A percentile compares a stretch with the other conserved stretches of the same genome.
phyloP scores from a whole-genome alignment of 2,797 vertebrate genomes.

The Ptychadena robeensis region DNA sequence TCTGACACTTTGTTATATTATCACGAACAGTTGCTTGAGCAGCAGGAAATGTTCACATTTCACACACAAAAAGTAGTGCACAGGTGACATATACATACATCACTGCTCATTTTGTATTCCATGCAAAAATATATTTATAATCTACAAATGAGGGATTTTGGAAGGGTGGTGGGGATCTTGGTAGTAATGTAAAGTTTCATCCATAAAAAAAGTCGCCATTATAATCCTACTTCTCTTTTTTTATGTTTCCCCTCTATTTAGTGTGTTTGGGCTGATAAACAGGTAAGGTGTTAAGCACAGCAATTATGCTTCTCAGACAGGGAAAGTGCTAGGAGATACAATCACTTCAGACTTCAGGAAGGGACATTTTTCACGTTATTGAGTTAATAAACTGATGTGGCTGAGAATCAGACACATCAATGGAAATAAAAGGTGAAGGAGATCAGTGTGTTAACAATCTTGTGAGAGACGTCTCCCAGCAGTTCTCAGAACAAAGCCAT shows the following conservation, averaged over 20 bases:
- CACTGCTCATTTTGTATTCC: too few relatives aligned
- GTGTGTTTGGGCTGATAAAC: conserved; percentile 1
- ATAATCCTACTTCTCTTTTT: background rate
- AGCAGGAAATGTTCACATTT: too few relatives aligned
- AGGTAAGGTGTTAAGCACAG: background rate
- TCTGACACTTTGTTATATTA: too few relatives aligned
- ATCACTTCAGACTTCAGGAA: conserved; percentile 46
- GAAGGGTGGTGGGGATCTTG: too few relatives aligned
- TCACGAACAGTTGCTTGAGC: too few relatives aligned
- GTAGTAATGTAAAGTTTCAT: too few relatives aligned
- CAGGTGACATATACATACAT: too few relatives aligned
- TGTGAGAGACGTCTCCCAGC: conserved; percentile 48
- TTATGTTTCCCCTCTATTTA: background rate
- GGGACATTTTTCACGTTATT: conserved; percentile 18
- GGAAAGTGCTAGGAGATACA: conserved; percentile 44
- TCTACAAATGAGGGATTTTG: too few relatives aligned
- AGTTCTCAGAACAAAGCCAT: conserved; percentile 59
- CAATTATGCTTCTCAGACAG: conserved; percentile 16
- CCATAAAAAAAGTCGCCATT: background rate
- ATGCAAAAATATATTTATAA: too few relatives aligned
- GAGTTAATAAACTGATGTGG: conserved; percentile 26
- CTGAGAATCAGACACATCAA: conserved; percentile 31
- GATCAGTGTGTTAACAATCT: conserved; percentile 55
- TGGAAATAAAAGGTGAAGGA: conserved; percentile 52
- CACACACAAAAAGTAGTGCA: too few relatives aligned